Base-by-base conservation (phyloP, 2,113 vertebrate genomes). In the Aptenodytes patagonicus region DNA sequence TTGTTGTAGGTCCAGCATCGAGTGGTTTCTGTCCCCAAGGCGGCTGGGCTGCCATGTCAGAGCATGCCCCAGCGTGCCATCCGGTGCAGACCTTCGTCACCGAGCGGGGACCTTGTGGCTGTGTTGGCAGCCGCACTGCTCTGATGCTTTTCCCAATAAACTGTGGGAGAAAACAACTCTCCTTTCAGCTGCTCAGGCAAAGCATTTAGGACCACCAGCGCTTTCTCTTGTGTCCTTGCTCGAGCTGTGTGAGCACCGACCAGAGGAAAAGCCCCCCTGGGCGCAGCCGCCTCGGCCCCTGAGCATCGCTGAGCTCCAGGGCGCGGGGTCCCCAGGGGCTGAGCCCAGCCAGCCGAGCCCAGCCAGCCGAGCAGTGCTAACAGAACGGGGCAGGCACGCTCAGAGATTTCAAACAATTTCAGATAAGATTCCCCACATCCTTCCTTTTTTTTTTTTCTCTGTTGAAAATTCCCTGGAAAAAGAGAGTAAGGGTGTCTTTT, bases 41-140 rank as follows among this genome's bases (percentile, higher is more conserved):
- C 57, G 64, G 24, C 29, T 11, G 52, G 26, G 61, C 46, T 85
- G 71, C 54, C 29, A 1, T 8, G 29, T 8, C 70, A 65, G 44
- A 57, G 32, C 3, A 2, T n/a, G 54, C 2, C 34, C 17, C 73
- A 46, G 40, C 1, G 1, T 1, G 1, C 28, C 17, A 3, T 71
- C 2, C 3, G 49, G 31, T 31, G 8, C 83, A 82, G 55, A 51
- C 21, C 47, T 19, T 57, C 4, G 3, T 36, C 44, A 36, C 28
- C 0, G 0, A 42, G 47, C 2, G 0, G 38, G 57, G 57, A 55
- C 29, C 34, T 21, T 19, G 71, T 2, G 7, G 22, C 49, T 29
- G 7, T 21, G 44, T 16, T 58, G 73, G 55, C 61, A 79, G 73
- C 52, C 3, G 6, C 49, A 19, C 13, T 4, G 2, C 34, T 28